Evolutionary conservation across 2,797 vertebrate species (phyloP).

Genomic region (Halcyon smyrnensis): DNA sequence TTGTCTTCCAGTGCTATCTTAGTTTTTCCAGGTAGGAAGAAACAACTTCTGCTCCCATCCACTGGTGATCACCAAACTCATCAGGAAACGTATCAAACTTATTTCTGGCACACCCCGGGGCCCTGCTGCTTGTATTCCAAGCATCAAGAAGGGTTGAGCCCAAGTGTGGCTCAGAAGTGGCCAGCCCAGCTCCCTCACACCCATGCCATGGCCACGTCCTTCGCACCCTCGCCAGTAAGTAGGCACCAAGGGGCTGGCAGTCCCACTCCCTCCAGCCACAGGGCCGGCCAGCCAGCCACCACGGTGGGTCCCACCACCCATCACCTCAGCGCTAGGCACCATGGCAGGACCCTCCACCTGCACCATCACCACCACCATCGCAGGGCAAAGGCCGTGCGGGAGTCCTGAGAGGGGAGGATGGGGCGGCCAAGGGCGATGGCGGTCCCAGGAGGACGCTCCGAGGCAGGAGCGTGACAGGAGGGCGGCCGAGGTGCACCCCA

Average conservation of each 20-base stretch:
- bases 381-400: background rate
- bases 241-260: rapidly evolving
- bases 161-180: rapidly evolving
- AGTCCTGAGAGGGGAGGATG: rapidly evolving
- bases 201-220: rapidly evolving
- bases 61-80: rapidly evolving
- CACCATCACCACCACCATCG: rapidly evolving
- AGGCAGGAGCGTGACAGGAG: background rate
- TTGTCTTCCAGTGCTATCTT: background rate
- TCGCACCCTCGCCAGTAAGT: rapidly evolving
- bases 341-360: rapidly evolving
- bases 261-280: rapidly evolving
- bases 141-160: rapidly evolving
- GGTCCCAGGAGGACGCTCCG: background rate
- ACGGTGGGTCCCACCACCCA: background rate
- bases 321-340: background rate
- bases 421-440: background rate
- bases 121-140: background rate
- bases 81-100: background rate
- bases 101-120: background rate
- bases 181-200: background rate
- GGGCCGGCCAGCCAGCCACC: background rate
- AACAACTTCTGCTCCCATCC: background rate
- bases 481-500: background rate
- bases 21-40: background rate